A percentile compares a stretch with the other conserved stretches of the same genome.
These are phyloP conservation scores for Pteruthius melanotis DNA, from an alignment of 2,113 vertebrate species.

Conservation along the genomic window DNA sequence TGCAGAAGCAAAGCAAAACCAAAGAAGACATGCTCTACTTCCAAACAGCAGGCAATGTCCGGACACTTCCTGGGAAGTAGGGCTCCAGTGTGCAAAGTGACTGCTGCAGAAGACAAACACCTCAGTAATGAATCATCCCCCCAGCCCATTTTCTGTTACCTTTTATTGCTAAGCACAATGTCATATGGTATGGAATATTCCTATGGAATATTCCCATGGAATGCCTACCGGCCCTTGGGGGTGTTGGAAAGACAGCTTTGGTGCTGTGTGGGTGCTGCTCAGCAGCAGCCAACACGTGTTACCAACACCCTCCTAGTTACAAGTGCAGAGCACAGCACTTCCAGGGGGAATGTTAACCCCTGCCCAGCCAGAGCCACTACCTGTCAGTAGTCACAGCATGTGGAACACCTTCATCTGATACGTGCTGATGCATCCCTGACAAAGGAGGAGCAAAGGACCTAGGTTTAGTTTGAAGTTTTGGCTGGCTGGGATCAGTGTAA, in stretches of 20 bases:
- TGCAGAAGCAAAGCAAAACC: background rate
- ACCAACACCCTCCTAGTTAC: background rate
- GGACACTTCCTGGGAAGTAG: background rate
- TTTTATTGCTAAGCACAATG: background rate
- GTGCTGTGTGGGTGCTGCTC: background rate
- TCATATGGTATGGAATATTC: background rate
- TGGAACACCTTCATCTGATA: background rate
- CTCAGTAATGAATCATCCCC: background rate
- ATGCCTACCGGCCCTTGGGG: accelerated
- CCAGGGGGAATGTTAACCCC: background rate
- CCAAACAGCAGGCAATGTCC: background rate
- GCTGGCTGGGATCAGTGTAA: background rate
- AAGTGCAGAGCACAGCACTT: background rate
- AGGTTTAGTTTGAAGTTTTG: background rate
- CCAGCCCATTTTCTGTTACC: background rate
- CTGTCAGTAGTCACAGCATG: background rate
- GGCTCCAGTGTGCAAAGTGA: accelerated
- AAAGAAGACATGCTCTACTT: background rate
- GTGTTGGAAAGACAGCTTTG: background rate
- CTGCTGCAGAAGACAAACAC: background rate
- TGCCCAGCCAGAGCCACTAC: background rate
- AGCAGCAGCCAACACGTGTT: background rate
- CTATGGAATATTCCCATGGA: background rate
- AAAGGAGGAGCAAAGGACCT: background rate
- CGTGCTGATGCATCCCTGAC: background rate